A percentile compares a stretch with the other conserved stretches of the same genome.
phyloP scores from a whole-genome alignment of 2,888 invertebrate species.

The Lissonota sp. region DNA sequence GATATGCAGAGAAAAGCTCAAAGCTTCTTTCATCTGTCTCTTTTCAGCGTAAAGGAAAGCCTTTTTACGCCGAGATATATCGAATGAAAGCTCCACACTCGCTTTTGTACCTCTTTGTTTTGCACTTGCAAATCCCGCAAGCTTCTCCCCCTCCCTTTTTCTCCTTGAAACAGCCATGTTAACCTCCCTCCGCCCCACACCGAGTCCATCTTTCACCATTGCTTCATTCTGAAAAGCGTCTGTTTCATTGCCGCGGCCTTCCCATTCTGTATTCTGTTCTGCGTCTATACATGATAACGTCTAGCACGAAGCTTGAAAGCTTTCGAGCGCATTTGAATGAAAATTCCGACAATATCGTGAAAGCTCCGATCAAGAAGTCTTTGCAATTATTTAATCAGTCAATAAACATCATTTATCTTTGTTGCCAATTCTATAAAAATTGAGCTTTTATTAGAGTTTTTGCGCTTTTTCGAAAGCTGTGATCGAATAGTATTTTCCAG shows the following conservation, averaged over 20 bases:
- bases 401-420: too few species aligned
- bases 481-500: too few species aligned
- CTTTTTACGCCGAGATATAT: slow-evolving; percentile 22
- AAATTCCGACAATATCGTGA: too few species aligned
- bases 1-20: background rate
- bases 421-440: too few species aligned
- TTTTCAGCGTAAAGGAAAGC: slow-evolving; percentile 24
- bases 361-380: too few species aligned
- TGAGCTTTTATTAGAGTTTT: too few species aligned
- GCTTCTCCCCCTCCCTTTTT: background rate
- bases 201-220: slow-evolving; percentile 20
- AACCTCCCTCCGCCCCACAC: background rate
- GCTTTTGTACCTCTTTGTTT: slow-evolving; percentile 36
- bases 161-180: slow-evolving; percentile 9
- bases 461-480: too few species aligned
- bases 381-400: too few species aligned
- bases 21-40: slow-evolving; percentile 16
- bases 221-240: slow-evolving; percentile 26
- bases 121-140: slow-evolving; percentile 25
- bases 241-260: slow-evolving; percentile 20
- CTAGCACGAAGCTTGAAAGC: background rate
- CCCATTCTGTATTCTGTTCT: slow-evolving; percentile 11
- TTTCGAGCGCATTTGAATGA: background rate
- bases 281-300: background rate
- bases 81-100: slow-evolving; percentile 34